Percentiles rank a stretch among this genome's conserved stretches.
phyloP scores from a whole-genome alignment of 53 echinoderm and acorn worm genomes.

The Apostichopus leukothele region DNA sequence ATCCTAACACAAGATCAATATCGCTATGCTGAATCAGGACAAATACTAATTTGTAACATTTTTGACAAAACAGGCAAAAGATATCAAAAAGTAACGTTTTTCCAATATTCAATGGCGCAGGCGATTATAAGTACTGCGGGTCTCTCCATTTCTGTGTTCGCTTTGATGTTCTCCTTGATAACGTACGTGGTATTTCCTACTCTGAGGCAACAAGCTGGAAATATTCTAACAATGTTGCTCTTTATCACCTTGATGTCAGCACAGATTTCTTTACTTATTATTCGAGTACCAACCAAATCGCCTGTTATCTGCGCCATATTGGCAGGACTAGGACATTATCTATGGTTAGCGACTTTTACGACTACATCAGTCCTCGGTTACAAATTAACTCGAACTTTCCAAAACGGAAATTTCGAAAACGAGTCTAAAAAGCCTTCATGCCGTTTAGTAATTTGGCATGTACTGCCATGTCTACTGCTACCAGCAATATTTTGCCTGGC shows the following conservation, averaged over 20 bases:
- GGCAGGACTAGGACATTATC: slow-evolving; percentile 13
- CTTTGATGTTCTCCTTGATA: background rate
- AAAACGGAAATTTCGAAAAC: background rate
- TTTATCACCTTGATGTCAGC: slow-evolving; percentile 13
- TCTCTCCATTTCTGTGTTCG: background rate
- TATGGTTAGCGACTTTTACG: slow-evolving; percentile 24
- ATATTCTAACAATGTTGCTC: background rate
- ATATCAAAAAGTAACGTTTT: too few relatives aligned
- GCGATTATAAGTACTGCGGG: background rate
- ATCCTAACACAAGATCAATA: background rate
- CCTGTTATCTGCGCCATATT: background rate
- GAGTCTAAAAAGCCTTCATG: background rate
- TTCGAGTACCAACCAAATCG: background rate
- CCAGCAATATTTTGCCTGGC: slow-evolving; percentile 9
- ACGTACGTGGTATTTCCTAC: slow-evolving; percentile 17
- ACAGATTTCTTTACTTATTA: background rate
- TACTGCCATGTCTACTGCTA: background rate
- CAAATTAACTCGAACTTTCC: slow-evolving; percentile 2
- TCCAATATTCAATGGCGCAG: background rate
- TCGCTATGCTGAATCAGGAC: background rate
- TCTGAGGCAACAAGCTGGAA: background rate
- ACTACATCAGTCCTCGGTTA: slow-evolving; percentile 7
- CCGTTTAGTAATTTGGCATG: background rate
- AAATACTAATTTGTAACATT: slow-evolving; percentile 6
- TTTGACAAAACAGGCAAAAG: background rate